These are phyloP conservation scores for Zaprionus nigranus DNA, from an alignment of 1,140 invertebrate species.

Conservation along the genomic window DNA sequence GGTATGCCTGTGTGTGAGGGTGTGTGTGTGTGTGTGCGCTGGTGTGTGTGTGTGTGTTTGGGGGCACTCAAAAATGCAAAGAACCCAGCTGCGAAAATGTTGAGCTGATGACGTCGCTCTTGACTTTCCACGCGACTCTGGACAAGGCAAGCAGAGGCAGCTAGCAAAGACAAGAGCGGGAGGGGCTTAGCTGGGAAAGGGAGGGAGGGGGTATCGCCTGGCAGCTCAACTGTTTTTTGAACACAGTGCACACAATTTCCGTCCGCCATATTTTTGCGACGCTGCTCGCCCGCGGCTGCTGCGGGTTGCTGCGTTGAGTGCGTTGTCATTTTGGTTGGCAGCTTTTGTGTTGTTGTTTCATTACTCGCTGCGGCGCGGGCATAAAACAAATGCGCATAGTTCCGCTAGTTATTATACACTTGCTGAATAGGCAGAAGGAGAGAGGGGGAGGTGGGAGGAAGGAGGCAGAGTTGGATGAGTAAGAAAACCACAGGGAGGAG, in stretches of 20 bases:
- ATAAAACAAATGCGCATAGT: constrained; percentile 81
- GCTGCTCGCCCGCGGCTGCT: constrained; percentile 45
- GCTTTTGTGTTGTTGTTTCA: constrained; percentile 69
- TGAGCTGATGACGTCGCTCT: constrained; percentile 67
- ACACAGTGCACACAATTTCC: constrained; percentile 70
- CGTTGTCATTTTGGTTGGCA: constrained; percentile 71
- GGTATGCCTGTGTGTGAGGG: background rate
- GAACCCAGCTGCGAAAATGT: constrained; percentile 53
- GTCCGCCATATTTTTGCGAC: constrained; percentile 53
- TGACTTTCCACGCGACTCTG: constrained; percentile 20
- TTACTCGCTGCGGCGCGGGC: constrained; percentile 59
- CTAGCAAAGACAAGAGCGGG: background rate
- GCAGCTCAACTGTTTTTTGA: constrained; percentile 19
- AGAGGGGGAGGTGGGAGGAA: background rate
- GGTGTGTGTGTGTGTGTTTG: constrained; percentile 24
- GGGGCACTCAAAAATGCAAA: constrained; percentile 66
- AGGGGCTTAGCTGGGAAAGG: no score
- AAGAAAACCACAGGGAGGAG: background rate
- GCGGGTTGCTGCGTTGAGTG: constrained; percentile 27
- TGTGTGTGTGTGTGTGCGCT: constrained; percentile 10
- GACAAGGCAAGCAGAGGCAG: constrained; percentile 2
- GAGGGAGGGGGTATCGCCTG: background rate
- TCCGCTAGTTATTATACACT: constrained; percentile 80
- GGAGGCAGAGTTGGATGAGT: background rate
- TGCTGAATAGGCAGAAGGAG: constrained; percentile 30